Evolutionary conservation across 2,113 vertebrate genomes (phyloP), one percentile per base, ranked within the genome.

Genomic region (Nycticebus coucang): DNA sequence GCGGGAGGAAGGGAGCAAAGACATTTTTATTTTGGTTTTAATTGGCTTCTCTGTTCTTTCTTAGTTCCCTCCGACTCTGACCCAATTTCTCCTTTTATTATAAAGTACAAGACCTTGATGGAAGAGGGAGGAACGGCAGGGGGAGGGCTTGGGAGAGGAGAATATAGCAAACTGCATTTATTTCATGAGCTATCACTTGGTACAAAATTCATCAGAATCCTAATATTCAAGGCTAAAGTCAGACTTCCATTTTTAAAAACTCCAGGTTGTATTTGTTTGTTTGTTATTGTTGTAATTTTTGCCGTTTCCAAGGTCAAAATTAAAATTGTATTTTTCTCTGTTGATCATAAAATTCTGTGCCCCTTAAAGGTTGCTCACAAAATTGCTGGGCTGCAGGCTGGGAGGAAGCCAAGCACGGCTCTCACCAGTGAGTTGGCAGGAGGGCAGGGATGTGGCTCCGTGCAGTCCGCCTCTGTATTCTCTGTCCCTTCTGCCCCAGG

Each of bases 21-120:
- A 72, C 11, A 19, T 55, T 87, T 90, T 92, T 30, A 86, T 77
- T 95, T 89, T n/a, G 4, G 33, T 92, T 92, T 89, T 87, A 18
- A 85, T 50, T 59, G 35, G 35, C 18, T 91, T 83, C 55, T 69
- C 71, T 94, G 57, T 75, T 94, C n/a, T 93, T 95, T 92, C 78
- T 88, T 33, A 83, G 78, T 83, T 15, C 12, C 60, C 35, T 92
- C 62, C 55, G 85, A 33, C 74, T 85, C 55, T n/a, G 45, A 15
- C 83, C 57, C 45, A 83, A 50, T 79, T 94, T 95, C 75, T 69
- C 37, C 64, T 96, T 88, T 94, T 30, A 55, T 88, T 45, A 7
- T 64, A n/a, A 94, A 91, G 4, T 28, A 86, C 55, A 83, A 78
- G 53, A 83, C 24, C 62, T 55, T 84, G 62, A 55, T 33, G 26